These are phyloP conservation scores for Chaetogeoica ovagalla DNA, from an alignment of 2,888 invertebrate species.

Conservation along the genomic window DNA sequence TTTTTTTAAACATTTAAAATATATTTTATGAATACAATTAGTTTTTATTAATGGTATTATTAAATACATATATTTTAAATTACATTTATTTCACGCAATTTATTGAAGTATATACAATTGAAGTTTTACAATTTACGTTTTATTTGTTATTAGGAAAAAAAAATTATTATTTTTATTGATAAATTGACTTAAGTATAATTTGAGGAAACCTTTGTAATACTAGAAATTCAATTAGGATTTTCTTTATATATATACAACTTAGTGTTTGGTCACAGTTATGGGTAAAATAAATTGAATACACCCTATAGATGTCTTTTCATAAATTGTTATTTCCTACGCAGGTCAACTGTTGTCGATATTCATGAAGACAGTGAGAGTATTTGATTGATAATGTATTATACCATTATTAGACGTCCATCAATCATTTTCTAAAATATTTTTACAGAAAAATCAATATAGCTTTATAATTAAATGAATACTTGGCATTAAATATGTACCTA, in stretches of 20 bases:
- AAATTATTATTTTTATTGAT: too few species aligned
- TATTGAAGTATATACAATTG: neutral
- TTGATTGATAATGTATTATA: neutral
- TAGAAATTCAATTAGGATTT: neutral
- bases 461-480: constrained; percentile 20
- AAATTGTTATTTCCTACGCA: neutral
- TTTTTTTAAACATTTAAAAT: too few species aligned
- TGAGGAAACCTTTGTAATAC: neutral
- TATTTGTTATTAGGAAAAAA: too few species aligned
- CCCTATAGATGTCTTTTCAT: neutral
- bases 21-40: neutral
- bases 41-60: neutral
- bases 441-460: neutral
- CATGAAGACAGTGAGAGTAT: too few species aligned
- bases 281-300: neutral
- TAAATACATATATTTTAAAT: neutral
- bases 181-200: neutral
- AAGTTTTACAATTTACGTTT: neutral
- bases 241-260: neutral
- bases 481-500: neutral
- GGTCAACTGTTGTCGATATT: too few species aligned
- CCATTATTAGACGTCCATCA: neutral
- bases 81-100: neutral
- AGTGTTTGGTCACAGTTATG: neutral
- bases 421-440: constrained; percentile 34